phyloP scores from a whole-genome alignment of 2,797 vertebrate genomes.

The Rousettus madagascariensis region DNA sequence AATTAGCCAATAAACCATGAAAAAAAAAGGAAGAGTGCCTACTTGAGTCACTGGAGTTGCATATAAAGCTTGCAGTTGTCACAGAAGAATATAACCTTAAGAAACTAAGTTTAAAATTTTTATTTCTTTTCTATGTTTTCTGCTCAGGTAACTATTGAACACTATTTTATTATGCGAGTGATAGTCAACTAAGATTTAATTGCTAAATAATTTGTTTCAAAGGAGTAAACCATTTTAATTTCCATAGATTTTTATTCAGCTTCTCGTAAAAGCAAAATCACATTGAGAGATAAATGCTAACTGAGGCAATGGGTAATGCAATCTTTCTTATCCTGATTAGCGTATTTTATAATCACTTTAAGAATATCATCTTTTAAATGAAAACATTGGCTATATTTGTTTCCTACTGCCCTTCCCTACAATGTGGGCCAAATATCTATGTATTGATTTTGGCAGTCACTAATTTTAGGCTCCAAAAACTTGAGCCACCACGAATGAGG shows the following conservation, averaged over 20 bases:
- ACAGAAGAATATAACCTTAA: slow-evolving; percentile 66
- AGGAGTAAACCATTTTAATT: background rate
- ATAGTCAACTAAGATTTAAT: slow-evolving; percentile 18
- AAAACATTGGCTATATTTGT: background rate
- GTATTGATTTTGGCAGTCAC: slow-evolving; percentile 14
- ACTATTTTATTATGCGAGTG: background rate
- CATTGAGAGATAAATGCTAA: slow-evolving; percentile 19
- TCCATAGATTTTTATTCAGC: background rate
- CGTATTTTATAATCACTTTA: background rate
- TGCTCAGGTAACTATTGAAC: background rate
- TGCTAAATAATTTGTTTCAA: slow-evolving; percentile 30
- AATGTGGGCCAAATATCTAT: background rate
- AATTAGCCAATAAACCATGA: slow-evolving; percentile 89
- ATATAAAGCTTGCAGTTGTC: slow-evolving; percentile 25
- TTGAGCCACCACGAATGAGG: background rate
- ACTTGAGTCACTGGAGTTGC: slow-evolving; percentile 71
- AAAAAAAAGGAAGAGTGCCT: slow-evolving; percentile 27
- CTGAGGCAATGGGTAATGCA: background rate
- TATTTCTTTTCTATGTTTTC: slow-evolving; percentile 28
- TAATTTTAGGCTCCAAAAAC: slow-evolving; percentile 49
- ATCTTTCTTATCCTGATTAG: slow-evolving; percentile 1
- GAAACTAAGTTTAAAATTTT: slow-evolving; percentile 56
- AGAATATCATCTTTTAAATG: background rate
- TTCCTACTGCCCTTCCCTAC: background rate
- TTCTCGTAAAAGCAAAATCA: slow-evolving; percentile 6